Evolutionary conservation across 2,888 invertebrate genomes (phyloP).

Genomic region (Microplitis manilae): DNA sequence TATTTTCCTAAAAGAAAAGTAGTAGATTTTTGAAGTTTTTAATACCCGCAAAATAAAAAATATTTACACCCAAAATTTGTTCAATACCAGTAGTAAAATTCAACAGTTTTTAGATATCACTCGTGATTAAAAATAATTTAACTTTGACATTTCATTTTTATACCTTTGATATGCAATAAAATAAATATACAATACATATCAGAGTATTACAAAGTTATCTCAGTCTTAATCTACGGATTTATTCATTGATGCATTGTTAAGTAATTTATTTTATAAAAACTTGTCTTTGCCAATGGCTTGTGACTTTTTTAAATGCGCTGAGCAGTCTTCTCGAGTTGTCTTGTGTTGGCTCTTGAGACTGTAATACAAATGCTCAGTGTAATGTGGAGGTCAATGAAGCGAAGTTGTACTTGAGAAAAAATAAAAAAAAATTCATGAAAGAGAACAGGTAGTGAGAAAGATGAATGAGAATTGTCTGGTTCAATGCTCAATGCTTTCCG

Average conservation of each 20-base stretch:
- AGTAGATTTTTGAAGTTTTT: too few species aligned
- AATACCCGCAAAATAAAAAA: too few species aligned
- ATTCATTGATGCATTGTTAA: not conserved
- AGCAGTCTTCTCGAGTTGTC: not conserved
- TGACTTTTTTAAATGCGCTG: not conserved
- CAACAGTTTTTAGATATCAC: too few species aligned
- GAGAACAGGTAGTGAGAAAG: conserved; percentile 55
- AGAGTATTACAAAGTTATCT: not conserved
- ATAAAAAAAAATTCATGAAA: conserved; percentile 42
- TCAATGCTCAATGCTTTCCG: conserved; percentile 20
- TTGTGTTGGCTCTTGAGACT: not conserved
- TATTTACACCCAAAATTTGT: too few species aligned
- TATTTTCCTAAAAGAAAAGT: too few species aligned
- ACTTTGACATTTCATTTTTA: too few species aligned
- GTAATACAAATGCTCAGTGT: not conserved
- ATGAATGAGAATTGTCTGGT: conserved; percentile 53
- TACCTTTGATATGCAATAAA: not conserved
- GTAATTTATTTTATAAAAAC: not conserved
- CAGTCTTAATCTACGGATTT: not conserved
- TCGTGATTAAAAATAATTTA: too few species aligned
- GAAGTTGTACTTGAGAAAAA: conserved; percentile 39
- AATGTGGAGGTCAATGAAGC: conserved; percentile 49
- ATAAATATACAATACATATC: not conserved
- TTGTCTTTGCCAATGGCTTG: not conserved
- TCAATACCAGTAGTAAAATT: too few species aligned